A percentile compares a stretch with the other conserved stretches of the same genome.
These are phyloP conservation scores for Palythoa heliodiscus DNA, from an alignment of 92 coral and sea anemone genomes.

Conservation along the genomic window DNA sequence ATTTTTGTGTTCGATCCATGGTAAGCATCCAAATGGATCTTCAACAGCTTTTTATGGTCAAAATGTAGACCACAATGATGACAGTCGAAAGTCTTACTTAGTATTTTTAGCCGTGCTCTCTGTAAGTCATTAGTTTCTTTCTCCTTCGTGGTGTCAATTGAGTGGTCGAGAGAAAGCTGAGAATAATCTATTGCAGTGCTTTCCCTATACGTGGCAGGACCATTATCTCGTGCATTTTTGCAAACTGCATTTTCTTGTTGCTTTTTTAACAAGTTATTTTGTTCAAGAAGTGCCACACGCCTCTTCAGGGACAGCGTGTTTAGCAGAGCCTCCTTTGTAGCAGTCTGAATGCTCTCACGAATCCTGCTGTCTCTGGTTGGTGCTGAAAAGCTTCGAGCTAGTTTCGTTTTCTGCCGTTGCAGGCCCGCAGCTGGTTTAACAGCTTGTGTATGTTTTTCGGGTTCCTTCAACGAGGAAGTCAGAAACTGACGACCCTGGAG, in stretches of 20 bases:
- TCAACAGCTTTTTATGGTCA: constrained; percentile 84
- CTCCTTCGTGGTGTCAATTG: background rate
- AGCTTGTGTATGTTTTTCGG: background rate
- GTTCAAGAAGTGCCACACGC: constrained; percentile 89
- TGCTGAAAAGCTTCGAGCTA: constrained; percentile 44
- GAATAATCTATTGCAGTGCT: constrained; percentile 9
- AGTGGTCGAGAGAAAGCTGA: background rate
- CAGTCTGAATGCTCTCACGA: constrained; percentile 76
- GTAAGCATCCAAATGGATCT: constrained; percentile 87
- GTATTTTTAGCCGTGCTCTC: constrained; percentile 64
- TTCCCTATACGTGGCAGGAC: background rate
- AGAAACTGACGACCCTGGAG: constrained; percentile 5
- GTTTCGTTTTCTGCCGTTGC: constrained; percentile 39
- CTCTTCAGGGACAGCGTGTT: constrained; percentile 79
- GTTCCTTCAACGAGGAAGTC: background rate
- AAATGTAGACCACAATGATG: constrained; percentile 81
- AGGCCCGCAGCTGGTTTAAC: constrained; percentile 1
- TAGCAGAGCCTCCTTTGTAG: constrained; percentile 86
- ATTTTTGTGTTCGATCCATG: constrained; percentile 75
- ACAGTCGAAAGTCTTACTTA: constrained; percentile 64
- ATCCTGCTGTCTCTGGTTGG: constrained; percentile 34
- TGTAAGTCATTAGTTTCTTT: constrained; percentile 50
- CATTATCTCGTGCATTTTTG: background rate
- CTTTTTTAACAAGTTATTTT: constrained; percentile 51
- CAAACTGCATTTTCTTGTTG: constrained; percentile 30